These are phyloP conservation scores for Aphrophora alni DNA, from an alignment of 2,888 invertebrate species.

Conservation along the genomic window DNA sequence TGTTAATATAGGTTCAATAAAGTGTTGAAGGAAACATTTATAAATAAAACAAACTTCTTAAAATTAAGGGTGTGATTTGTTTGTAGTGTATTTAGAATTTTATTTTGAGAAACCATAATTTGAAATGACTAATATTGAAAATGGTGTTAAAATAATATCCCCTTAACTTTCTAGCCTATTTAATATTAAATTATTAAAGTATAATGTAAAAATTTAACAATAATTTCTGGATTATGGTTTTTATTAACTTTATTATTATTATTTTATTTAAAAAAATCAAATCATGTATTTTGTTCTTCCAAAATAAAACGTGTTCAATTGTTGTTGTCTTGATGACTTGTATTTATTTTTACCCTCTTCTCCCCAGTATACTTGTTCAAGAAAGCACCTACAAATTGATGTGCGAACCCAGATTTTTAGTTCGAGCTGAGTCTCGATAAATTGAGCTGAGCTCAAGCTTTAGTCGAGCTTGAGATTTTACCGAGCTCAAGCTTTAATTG, in stretches of 20 bases:
- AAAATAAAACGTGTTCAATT: slow-evolving; percentile 5
- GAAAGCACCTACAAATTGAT: too few relatives aligned
- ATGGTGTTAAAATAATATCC: not conserved
- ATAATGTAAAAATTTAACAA: not conserved
- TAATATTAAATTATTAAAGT: not conserved
- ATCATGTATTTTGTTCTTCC: not conserved
- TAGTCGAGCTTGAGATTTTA: too few relatives aligned
- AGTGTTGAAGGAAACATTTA: too few relatives aligned
- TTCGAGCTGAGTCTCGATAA: too few relatives aligned
- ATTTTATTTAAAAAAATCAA: not conserved
- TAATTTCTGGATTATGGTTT: not conserved
- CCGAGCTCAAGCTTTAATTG: too few relatives aligned
- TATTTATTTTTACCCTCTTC: not conserved
- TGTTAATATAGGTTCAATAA: too few relatives aligned
- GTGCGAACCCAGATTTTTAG: too few relatives aligned
- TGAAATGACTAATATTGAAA: not conserved
- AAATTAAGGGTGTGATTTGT: not conserved
- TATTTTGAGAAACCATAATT: not conserved
- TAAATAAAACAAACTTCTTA: not conserved
- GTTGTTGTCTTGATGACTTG: not conserved
- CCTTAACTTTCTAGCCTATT: not conserved
- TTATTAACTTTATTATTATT: not conserved
- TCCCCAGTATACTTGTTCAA: too few relatives aligned
- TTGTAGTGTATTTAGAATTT: not conserved
- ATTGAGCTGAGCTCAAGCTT: too few relatives aligned